Evolutionary conservation across 35 echinoderm and acorn worm species (phyloP).

Genomic region (Heliocidaris erythrogramma): DNA sequence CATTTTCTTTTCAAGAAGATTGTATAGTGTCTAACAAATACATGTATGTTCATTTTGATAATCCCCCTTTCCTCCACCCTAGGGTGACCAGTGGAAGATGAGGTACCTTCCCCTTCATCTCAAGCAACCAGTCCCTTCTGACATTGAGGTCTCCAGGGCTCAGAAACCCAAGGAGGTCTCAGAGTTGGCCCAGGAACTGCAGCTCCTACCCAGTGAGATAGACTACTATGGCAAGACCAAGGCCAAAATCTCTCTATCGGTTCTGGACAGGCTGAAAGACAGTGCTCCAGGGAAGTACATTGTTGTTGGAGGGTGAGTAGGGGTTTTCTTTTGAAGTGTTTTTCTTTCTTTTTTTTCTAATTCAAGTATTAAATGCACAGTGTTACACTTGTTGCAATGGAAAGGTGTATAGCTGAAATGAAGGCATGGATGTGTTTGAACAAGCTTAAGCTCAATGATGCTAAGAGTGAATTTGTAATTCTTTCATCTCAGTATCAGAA

Average conservation of each 20-base stretch:
- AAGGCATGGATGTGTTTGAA: too few relatives aligned
- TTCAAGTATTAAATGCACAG: too few relatives aligned
- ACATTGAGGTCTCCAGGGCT: slow-evolving; percentile 90
- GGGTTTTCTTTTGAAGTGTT: not conserved
- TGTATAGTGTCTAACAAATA: not conserved
- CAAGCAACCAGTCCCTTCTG: slow-evolving; percentile 70
- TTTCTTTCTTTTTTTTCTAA: too few relatives aligned
- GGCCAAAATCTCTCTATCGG: slow-evolving; percentile 82
- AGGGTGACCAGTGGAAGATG: slow-evolving; percentile 82
- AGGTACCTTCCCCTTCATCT: slow-evolving; percentile 78
- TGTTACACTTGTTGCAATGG: too few relatives aligned
- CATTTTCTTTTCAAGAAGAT: too few relatives aligned
- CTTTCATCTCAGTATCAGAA: too few relatives aligned
- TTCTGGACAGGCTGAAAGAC: slow-evolving; percentile 79
- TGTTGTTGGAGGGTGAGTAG: slow-evolving; percentile 88
- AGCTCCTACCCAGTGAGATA: slow-evolving; percentile 85
- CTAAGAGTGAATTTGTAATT: too few relatives aligned
- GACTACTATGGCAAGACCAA: slow-evolving; percentile 98
- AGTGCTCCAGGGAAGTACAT: slow-evolving; percentile 85
- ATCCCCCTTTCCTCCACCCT: not conserved
- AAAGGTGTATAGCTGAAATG: too few relatives aligned
- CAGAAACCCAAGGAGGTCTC: slow-evolving; percentile 93
- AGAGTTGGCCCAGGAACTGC: slow-evolving; percentile 85
- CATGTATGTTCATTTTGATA: not conserved
- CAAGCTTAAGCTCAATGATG: too few relatives aligned